Percentiles rank a stretch among this genome's conserved stretches.
Conservation (phyloP, 2,888 invertebrate genomes). For the Hypomecis punctinalis region DNA sequence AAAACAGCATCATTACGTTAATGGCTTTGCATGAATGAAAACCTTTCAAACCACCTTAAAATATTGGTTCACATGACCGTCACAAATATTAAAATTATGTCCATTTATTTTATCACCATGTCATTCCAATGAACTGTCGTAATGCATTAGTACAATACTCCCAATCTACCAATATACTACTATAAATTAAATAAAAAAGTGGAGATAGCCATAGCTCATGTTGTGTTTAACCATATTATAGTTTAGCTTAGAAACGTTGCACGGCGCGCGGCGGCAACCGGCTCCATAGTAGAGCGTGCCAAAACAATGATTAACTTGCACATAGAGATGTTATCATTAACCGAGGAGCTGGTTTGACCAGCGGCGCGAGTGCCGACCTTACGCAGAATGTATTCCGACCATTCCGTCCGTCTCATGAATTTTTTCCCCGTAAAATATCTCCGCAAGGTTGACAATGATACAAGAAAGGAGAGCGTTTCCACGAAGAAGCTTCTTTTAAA, state of each 20-base stretch:
- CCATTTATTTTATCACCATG: too few species aligned
- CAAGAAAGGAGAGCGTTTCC: constrained; percentile 60
- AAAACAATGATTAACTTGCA: constrained; percentile 40
- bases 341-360: constrained; percentile 42
- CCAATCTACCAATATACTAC: too few species aligned
- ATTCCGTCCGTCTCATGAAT: constrained; percentile 58
- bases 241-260: constrained; percentile 1
- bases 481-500: constrained; percentile 54
- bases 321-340: constrained; percentile 44
- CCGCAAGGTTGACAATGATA: constrained; percentile 63
- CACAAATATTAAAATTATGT: too few species aligned
- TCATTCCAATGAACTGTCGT: too few species aligned
- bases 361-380: constrained; percentile 42
- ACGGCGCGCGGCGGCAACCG: constrained; percentile 4
- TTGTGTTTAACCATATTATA: too few species aligned
- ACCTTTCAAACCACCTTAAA: too few species aligned
- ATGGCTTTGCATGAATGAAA: too few species aligned
- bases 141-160: too few species aligned
- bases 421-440: constrained; percentile 61
- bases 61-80: too few species aligned
- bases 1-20: too few species aligned
- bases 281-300: constrained; percentile 36
- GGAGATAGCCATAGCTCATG: too few species aligned
- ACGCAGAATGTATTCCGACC: constrained; percentile 55
- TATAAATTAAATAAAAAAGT: too few species aligned